Percentiles rank a stretch among this genome's conserved stretches.
phyloP scores from a whole-genome alignment of 1,140 invertebrate species.

The Phymastichus coffea region DNA sequence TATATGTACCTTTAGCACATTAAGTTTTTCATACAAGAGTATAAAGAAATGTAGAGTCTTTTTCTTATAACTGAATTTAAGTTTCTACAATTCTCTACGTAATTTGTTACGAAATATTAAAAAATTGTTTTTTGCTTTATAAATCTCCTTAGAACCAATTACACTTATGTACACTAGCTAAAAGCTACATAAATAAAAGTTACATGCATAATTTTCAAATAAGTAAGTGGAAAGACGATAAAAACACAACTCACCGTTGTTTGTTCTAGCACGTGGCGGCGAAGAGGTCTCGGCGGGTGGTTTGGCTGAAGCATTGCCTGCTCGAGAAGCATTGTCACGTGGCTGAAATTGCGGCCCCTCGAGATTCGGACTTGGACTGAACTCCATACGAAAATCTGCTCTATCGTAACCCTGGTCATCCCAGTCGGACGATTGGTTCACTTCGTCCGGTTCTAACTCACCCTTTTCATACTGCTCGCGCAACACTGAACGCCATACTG shows the following conservation, averaged over 20 bases:
- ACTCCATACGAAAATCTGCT: constrained; percentile 53
- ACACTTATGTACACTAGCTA: too few relatives aligned
- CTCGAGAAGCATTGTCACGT: constrained; percentile 47
- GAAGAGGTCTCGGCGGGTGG: constrained; percentile 48
- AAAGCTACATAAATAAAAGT: too few relatives aligned
- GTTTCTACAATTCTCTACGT: too few relatives aligned
- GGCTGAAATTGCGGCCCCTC: constrained; percentile 52
- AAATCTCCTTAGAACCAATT: too few relatives aligned
- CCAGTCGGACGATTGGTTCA: constrained; percentile 54
- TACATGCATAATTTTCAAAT: too few relatives aligned
- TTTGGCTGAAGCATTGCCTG: constrained; percentile 24
- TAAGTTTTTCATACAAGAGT: too few relatives aligned
- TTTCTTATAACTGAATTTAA: too few relatives aligned
- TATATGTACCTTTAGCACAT: too few relatives aligned
- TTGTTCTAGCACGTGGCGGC: constrained; percentile 48
- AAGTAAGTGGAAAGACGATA: too few relatives aligned
- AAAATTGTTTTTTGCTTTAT: too few relatives aligned
- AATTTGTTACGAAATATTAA: too few relatives aligned
- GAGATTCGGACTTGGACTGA: constrained; percentile 57
- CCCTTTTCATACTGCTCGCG: constrained; percentile 77
- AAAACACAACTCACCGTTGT: constrained; percentile 39
- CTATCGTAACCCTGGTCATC: constrained; percentile 56
- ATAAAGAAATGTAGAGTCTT: too few relatives aligned
- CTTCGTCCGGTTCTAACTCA: constrained; percentile 70
- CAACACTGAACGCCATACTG: constrained; percentile 81